These are phyloP conservation scores for Aegotheles bennettii DNA, from an alignment of 2,113 vertebrate genomes.

Conservation along the genomic window DNA sequence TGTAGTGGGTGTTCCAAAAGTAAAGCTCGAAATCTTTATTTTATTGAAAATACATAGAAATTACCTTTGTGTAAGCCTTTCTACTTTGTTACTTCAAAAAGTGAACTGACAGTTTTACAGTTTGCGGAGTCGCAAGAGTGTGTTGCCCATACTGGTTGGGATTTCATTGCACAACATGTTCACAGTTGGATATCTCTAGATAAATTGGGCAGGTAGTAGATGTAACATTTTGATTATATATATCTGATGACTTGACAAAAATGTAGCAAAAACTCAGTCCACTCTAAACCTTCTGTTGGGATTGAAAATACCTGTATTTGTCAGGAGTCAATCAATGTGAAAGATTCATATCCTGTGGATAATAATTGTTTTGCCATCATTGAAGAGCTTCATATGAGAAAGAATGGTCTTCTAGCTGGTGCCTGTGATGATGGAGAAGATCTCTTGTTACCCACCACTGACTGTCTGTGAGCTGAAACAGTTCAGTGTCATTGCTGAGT, in stretches of 20 bases:
- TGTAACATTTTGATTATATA: not conserved
- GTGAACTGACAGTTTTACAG: not conserved
- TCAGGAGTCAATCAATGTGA: not conserved
- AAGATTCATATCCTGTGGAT: not conserved
- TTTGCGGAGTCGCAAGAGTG: not conserved
- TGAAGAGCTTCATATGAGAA: not conserved
- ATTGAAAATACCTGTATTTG: not conserved
- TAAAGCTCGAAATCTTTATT: not conserved
- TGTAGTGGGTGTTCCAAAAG: not conserved
- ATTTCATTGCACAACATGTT: accelerated
- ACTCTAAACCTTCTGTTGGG: not conserved
- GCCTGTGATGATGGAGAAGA: not conserved
- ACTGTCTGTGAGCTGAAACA: not conserved
- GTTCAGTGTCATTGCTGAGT: not conserved
- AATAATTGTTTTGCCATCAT: not conserved
- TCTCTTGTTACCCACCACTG: not conserved
- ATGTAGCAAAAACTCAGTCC: not conserved
- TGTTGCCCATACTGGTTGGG: not conserved
- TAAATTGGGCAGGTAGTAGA: not conserved
- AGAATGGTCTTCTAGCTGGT: not conserved
- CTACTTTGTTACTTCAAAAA: not conserved
- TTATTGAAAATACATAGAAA: not conserved
- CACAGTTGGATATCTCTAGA: not conserved
- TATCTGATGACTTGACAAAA: not conserved
- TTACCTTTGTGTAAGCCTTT: not conserved